phyloP scores from a whole-genome alignment of 1,140 invertebrate species.

The Oppia nitens region DNA sequence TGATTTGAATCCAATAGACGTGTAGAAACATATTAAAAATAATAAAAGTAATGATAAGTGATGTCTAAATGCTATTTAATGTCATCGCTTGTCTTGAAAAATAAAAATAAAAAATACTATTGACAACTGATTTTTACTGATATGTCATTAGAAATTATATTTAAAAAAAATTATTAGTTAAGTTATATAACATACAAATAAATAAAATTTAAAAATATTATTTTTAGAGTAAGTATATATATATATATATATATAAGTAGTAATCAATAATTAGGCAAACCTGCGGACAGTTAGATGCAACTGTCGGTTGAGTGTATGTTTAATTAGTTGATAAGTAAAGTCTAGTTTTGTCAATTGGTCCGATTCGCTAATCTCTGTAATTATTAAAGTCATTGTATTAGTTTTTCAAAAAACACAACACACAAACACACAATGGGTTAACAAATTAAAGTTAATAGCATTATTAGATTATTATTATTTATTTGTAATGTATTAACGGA shows the following conservation, averaged over 20 bases:
- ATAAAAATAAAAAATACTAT: too few species aligned
- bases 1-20: too few species aligned
- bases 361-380: not conserved
- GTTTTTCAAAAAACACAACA: not conserved
- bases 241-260: not conserved
- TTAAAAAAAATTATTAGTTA: too few species aligned
- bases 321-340: slow-evolving; percentile 20
- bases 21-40: too few species aligned
- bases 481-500: too few species aligned
- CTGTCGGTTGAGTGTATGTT: slow-evolving; percentile 16
- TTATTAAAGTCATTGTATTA: not conserved
- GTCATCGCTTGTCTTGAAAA: too few species aligned
- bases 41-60: too few species aligned
- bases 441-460: too few species aligned
- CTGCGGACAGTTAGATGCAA: slow-evolving; percentile 13
- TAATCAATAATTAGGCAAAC: not conserved
- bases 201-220: too few species aligned
- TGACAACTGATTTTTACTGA: not conserved
- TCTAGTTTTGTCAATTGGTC: slow-evolving; percentile 16
- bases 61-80: too few species aligned
- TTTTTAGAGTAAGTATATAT: too few species aligned
- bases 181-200: not conserved
- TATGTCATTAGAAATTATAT: not conserved
- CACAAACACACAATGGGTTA: not conserved
- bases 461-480: too few species aligned